phyloP scores from a whole-genome alignment of 2,888 invertebrate species.

The Marronus borbonicus region DNA sequence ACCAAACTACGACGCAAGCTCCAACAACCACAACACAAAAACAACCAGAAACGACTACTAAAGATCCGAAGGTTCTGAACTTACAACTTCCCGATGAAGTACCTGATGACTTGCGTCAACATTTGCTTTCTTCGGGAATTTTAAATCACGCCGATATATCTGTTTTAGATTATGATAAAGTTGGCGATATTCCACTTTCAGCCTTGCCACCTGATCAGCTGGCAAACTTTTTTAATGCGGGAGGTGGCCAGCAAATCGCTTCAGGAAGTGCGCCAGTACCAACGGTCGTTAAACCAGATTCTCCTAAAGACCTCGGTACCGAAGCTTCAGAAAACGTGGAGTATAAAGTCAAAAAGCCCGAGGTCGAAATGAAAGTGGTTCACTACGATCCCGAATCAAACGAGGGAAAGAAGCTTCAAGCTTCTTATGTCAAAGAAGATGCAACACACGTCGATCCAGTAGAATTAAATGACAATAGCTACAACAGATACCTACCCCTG shows the following conservation, averaged over 20 bases:
- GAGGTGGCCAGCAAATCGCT: slow-evolving; percentile 81
- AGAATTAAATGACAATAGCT: slow-evolving; percentile 81
- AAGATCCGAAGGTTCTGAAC: slow-evolving; percentile 75
- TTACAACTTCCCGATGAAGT: slow-evolving; percentile 86
- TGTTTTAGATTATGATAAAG: slow-evolving; percentile 89
- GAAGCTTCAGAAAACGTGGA: slow-evolving; percentile 74
- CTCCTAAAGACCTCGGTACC: slow-evolving; percentile 72
- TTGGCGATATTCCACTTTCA: slow-evolving; percentile 88
- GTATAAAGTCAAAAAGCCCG: slow-evolving; percentile 68
- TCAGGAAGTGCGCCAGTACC: slow-evolving; percentile 80
- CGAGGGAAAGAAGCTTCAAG: slow-evolving; percentile 81
- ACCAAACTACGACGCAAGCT: slow-evolving; percentile 70
- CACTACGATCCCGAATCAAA: slow-evolving; percentile 84
- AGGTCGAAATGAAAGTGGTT: slow-evolving; percentile 89
- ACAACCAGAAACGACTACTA: slow-evolving; percentile 69
- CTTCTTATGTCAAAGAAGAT: slow-evolving; percentile 80
- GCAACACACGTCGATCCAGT: slow-evolving; percentile 85
- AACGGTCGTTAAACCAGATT: slow-evolving; percentile 77
- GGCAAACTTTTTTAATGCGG: slow-evolving; percentile 89
- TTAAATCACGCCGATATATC: slow-evolving; percentile 91
- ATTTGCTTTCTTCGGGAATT: slow-evolving; percentile 88
- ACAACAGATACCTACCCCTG: slow-evolving; percentile 87
- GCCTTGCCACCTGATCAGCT: slow-evolving; percentile 88
- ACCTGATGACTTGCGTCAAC: slow-evolving; percentile 88
- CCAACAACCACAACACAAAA: slow-evolving; percentile 71